phyloP scores from a whole-genome alignment of 2,113 vertebrate species.

The Eublepharis macularius region DNA sequence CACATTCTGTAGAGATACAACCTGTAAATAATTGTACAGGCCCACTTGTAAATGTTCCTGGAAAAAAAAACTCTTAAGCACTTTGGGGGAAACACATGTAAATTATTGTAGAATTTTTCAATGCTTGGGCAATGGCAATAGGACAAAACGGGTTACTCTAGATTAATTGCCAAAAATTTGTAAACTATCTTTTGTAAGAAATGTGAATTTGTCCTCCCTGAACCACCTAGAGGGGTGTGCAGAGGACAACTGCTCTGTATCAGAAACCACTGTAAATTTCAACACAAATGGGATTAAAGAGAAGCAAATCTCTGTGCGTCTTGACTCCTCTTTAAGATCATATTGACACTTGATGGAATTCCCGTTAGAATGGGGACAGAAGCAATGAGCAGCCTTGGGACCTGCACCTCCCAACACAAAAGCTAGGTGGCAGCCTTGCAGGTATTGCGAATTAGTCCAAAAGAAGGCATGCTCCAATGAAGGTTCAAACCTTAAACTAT shows the following conservation, averaged over 20 bases:
- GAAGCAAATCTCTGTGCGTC: constrained; percentile 6
- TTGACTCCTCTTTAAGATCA: neutral
- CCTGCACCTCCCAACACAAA: too few relatives aligned
- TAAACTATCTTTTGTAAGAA: constrained; percentile 80
- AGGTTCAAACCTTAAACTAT: too few relatives aligned
- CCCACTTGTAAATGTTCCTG: constrained; percentile 80
- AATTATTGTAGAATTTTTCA: constrained; percentile 84
- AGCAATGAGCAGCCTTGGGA: too few relatives aligned
- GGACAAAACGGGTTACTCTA: constrained; percentile 84
- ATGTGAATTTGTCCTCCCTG: constrained; percentile 63
- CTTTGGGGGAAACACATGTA: constrained; percentile 94
- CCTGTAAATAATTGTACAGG: constrained; percentile 92
- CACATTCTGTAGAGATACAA: constrained; percentile 73
- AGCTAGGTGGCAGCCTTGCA: too few relatives aligned
- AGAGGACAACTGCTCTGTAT: constrained; percentile 65
- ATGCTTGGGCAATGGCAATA: constrained; percentile 86
- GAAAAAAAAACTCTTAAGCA: constrained; percentile 90
- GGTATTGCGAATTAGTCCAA: too few relatives aligned
- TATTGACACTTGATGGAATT: neutral
- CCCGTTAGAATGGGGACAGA: neutral
- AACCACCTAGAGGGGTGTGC: constrained; percentile 65
- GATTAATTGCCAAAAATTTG: constrained; percentile 85
- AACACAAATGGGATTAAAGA: constrained; percentile 67
- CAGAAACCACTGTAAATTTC: constrained; percentile 75
- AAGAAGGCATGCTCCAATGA: too few relatives aligned